Conservation (phyloP, 2,888 invertebrate genomes). For the Acanthococcus lagerstroemiae region DNA sequence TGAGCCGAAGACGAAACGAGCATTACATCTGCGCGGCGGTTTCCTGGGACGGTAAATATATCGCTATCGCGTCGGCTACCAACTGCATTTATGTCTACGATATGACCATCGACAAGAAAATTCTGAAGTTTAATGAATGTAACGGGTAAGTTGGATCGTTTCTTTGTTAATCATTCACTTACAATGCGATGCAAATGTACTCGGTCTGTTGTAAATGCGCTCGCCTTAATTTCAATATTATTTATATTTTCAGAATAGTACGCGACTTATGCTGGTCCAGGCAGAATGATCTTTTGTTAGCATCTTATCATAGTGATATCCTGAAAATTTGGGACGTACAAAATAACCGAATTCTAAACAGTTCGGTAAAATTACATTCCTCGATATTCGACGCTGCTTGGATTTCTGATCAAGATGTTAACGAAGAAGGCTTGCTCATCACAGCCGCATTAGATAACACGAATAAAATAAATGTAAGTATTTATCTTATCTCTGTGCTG, state of each 20-base stretch:
- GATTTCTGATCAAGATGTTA: background rate
- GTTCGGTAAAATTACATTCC: background rate
- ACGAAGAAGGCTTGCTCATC: background rate
- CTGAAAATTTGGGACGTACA: slow-evolving; percentile 10
- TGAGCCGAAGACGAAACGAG: background rate
- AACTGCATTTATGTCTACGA: slow-evolving; percentile 1
- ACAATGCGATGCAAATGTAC: no score
- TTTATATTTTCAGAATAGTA: background rate
- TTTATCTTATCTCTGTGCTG: background rate
- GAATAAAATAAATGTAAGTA: slow-evolving; percentile 6
- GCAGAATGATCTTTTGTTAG: background rate
- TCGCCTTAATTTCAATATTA: no score
- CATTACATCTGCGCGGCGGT: slow-evolving; percentile 12
- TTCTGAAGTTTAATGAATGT: slow-evolving; percentile 8
- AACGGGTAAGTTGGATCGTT: slow-evolving; percentile 8
- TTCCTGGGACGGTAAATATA: slow-evolving; percentile 13
- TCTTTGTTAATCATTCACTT: no score
- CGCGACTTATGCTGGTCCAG: slow-evolving; percentile 2
- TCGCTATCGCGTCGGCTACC: slow-evolving; percentile 3
- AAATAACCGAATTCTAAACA: background rate
- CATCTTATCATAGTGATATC: background rate
- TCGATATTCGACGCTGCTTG: slow-evolving; percentile 20
- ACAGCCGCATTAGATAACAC: slow-evolving; percentile 5
- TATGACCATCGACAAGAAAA: background rate
- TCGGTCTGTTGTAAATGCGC: no score